Percentiles rank a stretch among this genome's conserved stretches.
Conservation (phyloP, 2,797 vertebrate genomes). For the Schizothorax lantsangensis region DNA sequence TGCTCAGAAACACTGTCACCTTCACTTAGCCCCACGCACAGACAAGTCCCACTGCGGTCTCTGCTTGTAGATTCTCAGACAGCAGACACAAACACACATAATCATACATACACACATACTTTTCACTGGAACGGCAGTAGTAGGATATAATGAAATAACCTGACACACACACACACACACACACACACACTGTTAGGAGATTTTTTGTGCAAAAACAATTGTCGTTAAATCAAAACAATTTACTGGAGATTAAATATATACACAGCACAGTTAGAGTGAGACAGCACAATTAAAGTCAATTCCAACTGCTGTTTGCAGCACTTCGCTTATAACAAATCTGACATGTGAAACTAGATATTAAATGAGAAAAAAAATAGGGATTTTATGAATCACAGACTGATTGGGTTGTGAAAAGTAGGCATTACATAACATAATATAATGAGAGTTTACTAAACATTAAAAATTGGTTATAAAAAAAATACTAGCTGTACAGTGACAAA, state of each 20-base stretch:
- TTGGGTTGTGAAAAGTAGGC: background rate
- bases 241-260: conserved; percentile 4
- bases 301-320: background rate
- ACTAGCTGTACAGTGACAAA: background rate
- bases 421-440: background rate
- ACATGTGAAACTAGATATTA: background rate
- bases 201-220: background rate
- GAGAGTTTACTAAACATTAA: background rate
- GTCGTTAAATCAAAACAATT: background rate
- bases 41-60: conserved; percentile 54
- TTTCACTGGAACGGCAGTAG: background rate
- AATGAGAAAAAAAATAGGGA: background rate
- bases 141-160: background rate
- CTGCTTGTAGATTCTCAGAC: conserved; percentile 47
- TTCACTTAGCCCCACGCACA: conserved; percentile 72
- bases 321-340: background rate
- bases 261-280: background rate
- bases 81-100: conserved; percentile 41
- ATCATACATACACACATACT: conserved; percentile 31
- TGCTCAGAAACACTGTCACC: conserved; percentile 78
- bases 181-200: background rate
- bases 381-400: background rate
- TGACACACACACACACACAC: conserved; percentile 21
- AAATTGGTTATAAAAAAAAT: background rate
- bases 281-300: conserved; percentile 3